Conservation (phyloP, 2,888 invertebrate species). For the Saturnia pavonia region DNA sequence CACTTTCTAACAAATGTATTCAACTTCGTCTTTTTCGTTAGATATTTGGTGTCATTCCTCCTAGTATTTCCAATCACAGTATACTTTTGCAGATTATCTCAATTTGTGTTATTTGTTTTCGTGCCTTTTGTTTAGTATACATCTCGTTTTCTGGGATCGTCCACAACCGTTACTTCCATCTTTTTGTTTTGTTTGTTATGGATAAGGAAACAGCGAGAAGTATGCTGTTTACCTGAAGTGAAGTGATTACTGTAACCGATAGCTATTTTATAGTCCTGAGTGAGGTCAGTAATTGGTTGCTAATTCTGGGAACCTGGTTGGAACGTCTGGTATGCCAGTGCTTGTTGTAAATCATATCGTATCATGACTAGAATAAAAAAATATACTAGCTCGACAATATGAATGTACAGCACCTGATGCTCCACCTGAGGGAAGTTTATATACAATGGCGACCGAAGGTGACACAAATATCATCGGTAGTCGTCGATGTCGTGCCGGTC, state of each 20-base stretch:
- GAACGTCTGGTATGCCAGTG: not conserved
- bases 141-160: not conserved
- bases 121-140: not conserved
- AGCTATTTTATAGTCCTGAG: not conserved
- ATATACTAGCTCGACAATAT: no score
- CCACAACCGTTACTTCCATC: not conserved
- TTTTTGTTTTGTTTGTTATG: not conserved
- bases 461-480: no score
- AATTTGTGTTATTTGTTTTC: not conserved
- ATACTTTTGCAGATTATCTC: not conserved
- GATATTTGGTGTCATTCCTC: no score
- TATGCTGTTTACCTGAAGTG: not conserved
- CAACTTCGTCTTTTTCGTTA: no score
- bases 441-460: no score
- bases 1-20: no score
- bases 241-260: not conserved
- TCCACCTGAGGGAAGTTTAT: no score
- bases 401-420: no score
- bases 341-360: no score
- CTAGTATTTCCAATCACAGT: no score
- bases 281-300: not conserved
- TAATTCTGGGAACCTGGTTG: not conserved
- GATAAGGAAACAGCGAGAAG: not conserved
- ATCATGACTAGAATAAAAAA: no score
- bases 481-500: no score